Conservation (phyloP, 23 tunicate species). For the Aplidium turbinatum region DNA sequence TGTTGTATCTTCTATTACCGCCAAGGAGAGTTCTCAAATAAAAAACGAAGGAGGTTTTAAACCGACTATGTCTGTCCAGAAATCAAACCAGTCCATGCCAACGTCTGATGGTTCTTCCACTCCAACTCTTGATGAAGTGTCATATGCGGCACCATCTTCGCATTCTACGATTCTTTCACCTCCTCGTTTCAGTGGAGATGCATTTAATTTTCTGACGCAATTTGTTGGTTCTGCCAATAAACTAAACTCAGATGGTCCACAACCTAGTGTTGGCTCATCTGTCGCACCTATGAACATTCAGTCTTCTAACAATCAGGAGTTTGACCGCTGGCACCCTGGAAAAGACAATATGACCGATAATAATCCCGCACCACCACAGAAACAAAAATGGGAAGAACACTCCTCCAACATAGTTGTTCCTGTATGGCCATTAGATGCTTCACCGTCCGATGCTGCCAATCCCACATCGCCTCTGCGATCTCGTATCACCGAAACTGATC, state of each 20-base stretch:
- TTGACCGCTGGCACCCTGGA: not conserved
- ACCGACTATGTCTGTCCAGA: not conserved
- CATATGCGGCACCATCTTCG: not conserved
- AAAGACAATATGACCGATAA: not conserved
- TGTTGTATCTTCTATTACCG: too few relatives aligned
- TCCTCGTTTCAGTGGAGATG: constrained; percentile 64
- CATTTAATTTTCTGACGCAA: constrained; percentile 60
- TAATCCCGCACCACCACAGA: too few relatives aligned
- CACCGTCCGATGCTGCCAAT: too few relatives aligned
- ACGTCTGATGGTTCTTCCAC: constrained; percentile 53
- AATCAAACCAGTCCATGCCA: constrained; percentile 41
- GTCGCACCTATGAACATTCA: not conserved
- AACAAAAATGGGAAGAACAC: too few relatives aligned
- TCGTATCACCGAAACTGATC: too few relatives aligned
- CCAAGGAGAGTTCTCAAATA: too few relatives aligned
- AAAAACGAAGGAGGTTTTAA: too few relatives aligned
- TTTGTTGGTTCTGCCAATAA: constrained; percentile 54
- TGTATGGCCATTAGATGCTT: too few relatives aligned
- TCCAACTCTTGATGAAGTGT: constrained; percentile 65
- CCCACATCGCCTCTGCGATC: too few relatives aligned
- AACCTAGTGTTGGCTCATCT: not conserved
- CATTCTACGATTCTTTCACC: constrained; percentile 28
- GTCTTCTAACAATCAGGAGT: not conserved
- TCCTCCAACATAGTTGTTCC: too few relatives aligned
- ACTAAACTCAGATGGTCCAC: not conserved